Conservation (phyloP, 2,888 invertebrate species). For the Sarcophaga subvicina region DNA sequence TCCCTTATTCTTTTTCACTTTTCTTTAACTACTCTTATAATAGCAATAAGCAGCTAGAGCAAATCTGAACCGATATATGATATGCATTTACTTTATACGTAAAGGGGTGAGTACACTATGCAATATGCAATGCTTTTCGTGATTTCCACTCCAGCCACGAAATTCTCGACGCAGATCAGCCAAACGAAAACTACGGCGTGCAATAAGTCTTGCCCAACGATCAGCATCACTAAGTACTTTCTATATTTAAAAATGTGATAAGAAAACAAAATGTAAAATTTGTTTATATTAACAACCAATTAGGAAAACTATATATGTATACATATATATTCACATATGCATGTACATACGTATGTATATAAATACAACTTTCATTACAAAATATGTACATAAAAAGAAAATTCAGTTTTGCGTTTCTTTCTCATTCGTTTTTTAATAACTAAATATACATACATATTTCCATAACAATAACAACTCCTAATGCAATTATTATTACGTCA, state of each 20-base stretch:
- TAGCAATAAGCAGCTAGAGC: neutral
- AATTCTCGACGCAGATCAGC: slow-evolving; percentile 78
- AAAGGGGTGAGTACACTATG: slow-evolving; percentile 79
- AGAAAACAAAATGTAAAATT: slow-evolving; percentile 52
- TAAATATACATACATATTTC: neutral
- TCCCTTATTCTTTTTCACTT: slow-evolving; percentile 23
- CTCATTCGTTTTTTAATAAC: neutral
- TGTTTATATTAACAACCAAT: slow-evolving; percentile 52
- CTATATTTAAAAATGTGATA: slow-evolving; percentile 71
- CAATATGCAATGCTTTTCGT: slow-evolving; percentile 80
- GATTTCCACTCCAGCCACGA: slow-evolving; percentile 81
- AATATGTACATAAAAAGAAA: slow-evolving; percentile 50
- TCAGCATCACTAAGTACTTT: slow-evolving; percentile 78
- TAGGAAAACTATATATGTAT: slow-evolving; percentile 51
- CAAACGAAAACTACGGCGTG: slow-evolving; percentile 77
- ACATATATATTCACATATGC: too few relatives aligned
- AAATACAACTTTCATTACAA: slow-evolving; percentile 15
- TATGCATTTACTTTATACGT: slow-evolving; percentile 72
- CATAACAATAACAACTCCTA: slow-evolving; percentile 1
- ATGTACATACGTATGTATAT: too few relatives aligned
- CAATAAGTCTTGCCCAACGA: slow-evolving; percentile 80
- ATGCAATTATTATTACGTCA: slow-evolving; percentile 40
- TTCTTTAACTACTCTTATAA: slow-evolving; percentile 32
- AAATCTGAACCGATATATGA: slow-evolving; percentile 36
- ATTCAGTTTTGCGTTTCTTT: slow-evolving; percentile 61